These are phyloP conservation scores for Phrynosoma blainvillii DNA, from an alignment of 2,113 vertebrate genomes.

Conservation along the genomic window DNA sequence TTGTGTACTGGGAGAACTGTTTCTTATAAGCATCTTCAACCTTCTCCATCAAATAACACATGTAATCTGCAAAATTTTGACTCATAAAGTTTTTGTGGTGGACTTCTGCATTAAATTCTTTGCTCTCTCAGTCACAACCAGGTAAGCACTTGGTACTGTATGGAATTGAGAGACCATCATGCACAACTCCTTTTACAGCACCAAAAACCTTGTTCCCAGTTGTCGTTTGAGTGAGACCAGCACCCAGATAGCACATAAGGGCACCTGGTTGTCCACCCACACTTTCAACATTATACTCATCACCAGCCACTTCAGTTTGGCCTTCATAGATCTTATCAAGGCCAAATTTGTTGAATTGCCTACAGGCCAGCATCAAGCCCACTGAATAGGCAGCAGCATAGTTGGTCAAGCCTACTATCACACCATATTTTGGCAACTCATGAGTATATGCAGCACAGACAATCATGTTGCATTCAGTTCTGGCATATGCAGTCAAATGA, in stretches of 20 bases:
- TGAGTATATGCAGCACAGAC: constrained; percentile 97
- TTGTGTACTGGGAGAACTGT: constrained; percentile 98
- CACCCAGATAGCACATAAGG: constrained; percentile 97
- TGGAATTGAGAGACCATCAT: constrained; percentile 97
- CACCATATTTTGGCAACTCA: constrained; percentile 93
- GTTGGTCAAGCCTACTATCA: constrained; percentile 94
- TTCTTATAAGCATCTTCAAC: constrained; percentile 97
- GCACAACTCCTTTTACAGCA: constrained; percentile 96
- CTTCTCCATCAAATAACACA: constrained; percentile 95
- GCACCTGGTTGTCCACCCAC: constrained; percentile 94
- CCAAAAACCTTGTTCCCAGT: constrained; percentile 99
- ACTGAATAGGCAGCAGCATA: constrained; percentile 98
- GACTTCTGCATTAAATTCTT: constrained; percentile 97
- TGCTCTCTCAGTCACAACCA: constrained; percentile 95
- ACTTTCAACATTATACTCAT: constrained; percentile 98
- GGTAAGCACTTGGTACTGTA: constrained; percentile 99
- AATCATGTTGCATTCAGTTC: constrained; percentile 97
- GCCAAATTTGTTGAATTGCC: constrained; percentile 96
- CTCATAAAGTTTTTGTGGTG: constrained; percentile 98
- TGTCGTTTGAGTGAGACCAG: constrained; percentile 96
- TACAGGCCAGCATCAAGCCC: constrained; percentile 95
- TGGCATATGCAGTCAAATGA: constrained; percentile 88
- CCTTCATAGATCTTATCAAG: constrained; percentile 98
- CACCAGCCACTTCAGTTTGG: constrained; percentile 94
- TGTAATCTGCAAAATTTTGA: constrained; percentile 94